Evolutionary conservation across 2,113 vertebrate genomes (phyloP), one percentile per base, ranked within the genome.

Genomic region (Ciconia boyciana): DNA sequence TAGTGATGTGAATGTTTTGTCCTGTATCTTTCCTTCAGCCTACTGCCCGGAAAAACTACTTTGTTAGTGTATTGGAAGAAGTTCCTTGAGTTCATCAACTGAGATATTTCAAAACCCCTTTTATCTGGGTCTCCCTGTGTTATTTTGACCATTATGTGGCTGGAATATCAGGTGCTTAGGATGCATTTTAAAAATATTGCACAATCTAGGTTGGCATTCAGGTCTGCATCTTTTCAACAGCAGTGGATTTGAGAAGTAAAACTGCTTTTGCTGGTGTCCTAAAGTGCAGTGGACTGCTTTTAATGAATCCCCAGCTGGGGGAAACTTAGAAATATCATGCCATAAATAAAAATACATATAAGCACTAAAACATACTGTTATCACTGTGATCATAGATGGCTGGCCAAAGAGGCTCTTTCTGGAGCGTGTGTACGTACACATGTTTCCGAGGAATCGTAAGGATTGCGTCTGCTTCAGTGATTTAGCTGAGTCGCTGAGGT

Each of bases 341-440:
- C 8, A 29, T n/a, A 9, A 66, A 5, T 51, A 54, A 29, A 58
- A 18, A 44, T 18, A 28, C 1, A 25, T 16, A 14, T 29, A 41
- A 65, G 39, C 2, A 19, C 11, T 36, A 4, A 54, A 34, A 64
- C 2, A 2, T 31, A 4, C 26, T 65, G 19, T 34, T 70, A 34
- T 16, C 7, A 1, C 15, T 57, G 9, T 55, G 79, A 43, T 41
- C 17, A 32, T 51, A 85, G 36, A 58, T 85, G 39, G 39, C 16
- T 70, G 75, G 13, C n/a, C 69, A 76, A 61, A 58, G 43, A 32
- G 26, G 5, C 21, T 80, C 54, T 16, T 81, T 20, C 13, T 77
- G 31, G 34, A 65, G 16, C 2, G 14, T 1, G 1, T 25, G 24
- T 22, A 26, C 0, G 0, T 39, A 48, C 12, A 2, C 7, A 6